A percentile compares a stretch with the other conserved stretches of the same genome.
These are phyloP conservation scores for Artemia sp. DNA, from an alignment of 2,888 invertebrate species.

Conservation along the genomic window DNA sequence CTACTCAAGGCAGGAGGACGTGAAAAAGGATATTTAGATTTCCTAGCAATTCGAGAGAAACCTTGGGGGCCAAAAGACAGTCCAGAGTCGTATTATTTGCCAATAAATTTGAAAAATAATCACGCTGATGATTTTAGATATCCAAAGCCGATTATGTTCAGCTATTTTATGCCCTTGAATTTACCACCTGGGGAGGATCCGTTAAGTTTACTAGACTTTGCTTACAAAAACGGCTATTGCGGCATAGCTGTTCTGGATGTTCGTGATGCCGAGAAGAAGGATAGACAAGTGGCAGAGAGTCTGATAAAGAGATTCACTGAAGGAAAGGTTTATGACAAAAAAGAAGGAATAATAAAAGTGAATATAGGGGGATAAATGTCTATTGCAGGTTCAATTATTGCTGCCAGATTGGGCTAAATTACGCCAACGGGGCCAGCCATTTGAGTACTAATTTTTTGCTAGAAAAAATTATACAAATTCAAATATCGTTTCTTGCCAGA, in stretches of 20 bases:
- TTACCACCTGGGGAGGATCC: not conserved
- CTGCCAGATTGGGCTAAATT: no score
- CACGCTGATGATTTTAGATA: not conserved
- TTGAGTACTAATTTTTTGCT: no score
- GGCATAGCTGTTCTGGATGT: not conserved
- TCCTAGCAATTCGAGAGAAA: not conserved
- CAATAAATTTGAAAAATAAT: slow-evolving; percentile 5
- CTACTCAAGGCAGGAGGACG: slow-evolving; percentile 4
- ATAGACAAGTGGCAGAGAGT: not conserved
- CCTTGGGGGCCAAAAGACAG: slow-evolving; percentile 5
- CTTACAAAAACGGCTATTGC: not conserved
- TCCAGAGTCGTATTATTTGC: not conserved
- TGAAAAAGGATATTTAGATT: not conserved
- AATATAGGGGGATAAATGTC: not conserved
- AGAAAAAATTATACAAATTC: no score
- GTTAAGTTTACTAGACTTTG: not conserved
- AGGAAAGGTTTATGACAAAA: not conserved
- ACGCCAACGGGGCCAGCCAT: no score
- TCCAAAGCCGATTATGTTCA: slow-evolving; percentile 4
- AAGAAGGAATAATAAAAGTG: not conserved
- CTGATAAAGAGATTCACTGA: not conserved
- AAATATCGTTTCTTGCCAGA: no score
- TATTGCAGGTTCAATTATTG: not conserved
- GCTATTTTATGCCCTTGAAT: not conserved
- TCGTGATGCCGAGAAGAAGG: not conserved